Evolutionary conservation across 35 echinoderm and acorn worm genomes (phyloP).

Genomic region (Lytechinus pictus): DNA sequence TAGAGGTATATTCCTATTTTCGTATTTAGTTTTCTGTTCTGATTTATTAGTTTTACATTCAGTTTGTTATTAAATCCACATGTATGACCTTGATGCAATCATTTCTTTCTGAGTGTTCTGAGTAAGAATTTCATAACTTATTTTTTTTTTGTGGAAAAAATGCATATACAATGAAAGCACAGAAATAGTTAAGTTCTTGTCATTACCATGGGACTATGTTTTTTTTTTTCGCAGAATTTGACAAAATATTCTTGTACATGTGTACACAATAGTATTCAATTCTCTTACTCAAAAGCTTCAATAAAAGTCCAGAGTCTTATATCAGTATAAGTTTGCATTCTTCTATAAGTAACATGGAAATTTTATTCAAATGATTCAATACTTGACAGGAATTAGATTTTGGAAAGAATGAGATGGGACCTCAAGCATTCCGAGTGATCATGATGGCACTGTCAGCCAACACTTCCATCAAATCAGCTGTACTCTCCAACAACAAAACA

Average conservation of each 20-base stretch:
- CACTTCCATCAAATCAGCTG: conserved; percentile 53
- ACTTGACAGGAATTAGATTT: conserved; percentile 63
- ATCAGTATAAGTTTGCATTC: neutral
- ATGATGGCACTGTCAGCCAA: conserved; percentile 57
- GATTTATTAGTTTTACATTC: neutral
- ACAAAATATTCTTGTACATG: neutral
- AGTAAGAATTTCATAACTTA: too few species aligned
- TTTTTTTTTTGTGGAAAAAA: neutral
- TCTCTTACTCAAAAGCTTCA: neutral
- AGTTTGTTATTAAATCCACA: neutral
- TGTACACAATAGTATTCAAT: neutral
- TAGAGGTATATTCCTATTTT: neutral
- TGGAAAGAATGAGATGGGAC: conserved; percentile 62
- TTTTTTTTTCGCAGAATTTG: neutral
- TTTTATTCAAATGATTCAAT: neutral
- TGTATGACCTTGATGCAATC: too few species aligned
- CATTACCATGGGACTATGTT: too few species aligned
- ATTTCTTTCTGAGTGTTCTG: too few species aligned
- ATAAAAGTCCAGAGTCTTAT: neutral
- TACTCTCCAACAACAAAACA: conserved; percentile 65
- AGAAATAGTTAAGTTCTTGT: too few species aligned
- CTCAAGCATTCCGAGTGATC: conserved; percentile 67
- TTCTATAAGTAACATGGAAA: neutral
- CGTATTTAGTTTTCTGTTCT: neutral
- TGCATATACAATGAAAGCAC: neutral